Evolutionary conservation across 2,888 invertebrate species (phyloP).

Genomic region (Parnassius mnemosyne): DNA sequence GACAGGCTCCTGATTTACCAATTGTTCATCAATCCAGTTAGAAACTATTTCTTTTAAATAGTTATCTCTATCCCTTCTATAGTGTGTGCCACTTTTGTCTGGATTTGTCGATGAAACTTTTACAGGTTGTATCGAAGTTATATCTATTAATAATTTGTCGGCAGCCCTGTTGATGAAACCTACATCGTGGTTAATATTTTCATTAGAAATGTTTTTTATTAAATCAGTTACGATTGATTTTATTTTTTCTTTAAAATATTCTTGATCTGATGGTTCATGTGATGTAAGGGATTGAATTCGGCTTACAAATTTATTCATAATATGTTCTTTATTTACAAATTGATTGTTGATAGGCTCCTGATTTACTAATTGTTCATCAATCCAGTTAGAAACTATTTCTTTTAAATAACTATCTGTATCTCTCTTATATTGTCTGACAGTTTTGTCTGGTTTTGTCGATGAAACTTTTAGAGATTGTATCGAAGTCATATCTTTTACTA

Average conservation of each 20-base stretch:
- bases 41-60: neutral
- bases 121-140: conserved; percentile 13
- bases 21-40: conserved; percentile 45
- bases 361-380: conserved; percentile 41
- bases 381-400: conserved; percentile 36
- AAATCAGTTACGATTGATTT: conserved; percentile 27
- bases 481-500: conserved; percentile 36
- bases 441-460: neutral
- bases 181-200: conserved; percentile 32
- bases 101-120: neutral
- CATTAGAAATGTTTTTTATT: conserved; percentile 29
- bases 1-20: conserved; percentile 36
- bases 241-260: conserved; percentile 39
- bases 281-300: conserved; percentile 39
- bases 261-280: conserved; percentile 35
- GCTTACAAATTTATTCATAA: conserved; percentile 33
- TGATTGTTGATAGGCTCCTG: conserved; percentile 31
- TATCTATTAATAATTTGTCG: conserved; percentile 39
- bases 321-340: conserved; percentile 33
- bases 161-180: conserved; percentile 41
- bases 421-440: neutral
- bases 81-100: neutral
- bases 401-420: neutral
- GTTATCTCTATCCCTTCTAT: neutral
- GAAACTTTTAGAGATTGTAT: neutral